Evolutionary conservation across 2,888 invertebrate genomes (phyloP), one percentile per base, ranked within the genome.

Genomic region (Macaria liturata): DNA sequence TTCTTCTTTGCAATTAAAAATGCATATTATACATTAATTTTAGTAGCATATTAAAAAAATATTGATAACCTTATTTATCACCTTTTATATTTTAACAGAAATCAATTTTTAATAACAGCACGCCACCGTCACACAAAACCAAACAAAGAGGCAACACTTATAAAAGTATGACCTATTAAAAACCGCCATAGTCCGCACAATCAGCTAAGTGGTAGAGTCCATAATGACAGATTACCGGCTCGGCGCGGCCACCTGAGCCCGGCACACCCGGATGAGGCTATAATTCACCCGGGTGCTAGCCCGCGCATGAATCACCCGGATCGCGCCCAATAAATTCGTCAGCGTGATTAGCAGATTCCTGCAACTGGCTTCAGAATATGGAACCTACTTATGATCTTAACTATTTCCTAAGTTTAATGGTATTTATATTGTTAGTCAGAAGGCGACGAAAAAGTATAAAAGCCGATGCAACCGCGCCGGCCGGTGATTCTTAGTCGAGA

Each of bases 291-390:
- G 64, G 54, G 54, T 39, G 51, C 48, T 45, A 48, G 57, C 50
- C 69, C 74, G 71, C 73, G 74, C 71, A 75, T 85, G 84, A 86
- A 78, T 86, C 84, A 82, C 80, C 76, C 76, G 78, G 82, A 81
- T 83, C 82, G 80, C 72, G 69, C 68, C 83, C 88, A 81, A 90
- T 90, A 90, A 90, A 90, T 90, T 90, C 89, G 75, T 90, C 89
- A 89, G 74, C 62, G 82, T 86, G 86, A 89, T 88, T 88, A 86
- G 81, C 75, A 67, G 65, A 49, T 47, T 32, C 45, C 8, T 9
- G 32, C 53, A 56, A 47, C 54, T 60, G 59, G 61, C 58, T 49
- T 59, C 37, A 59, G 62, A 61, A 55, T 69, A 61, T 70, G 76
- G 74, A 77, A 57, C 56, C 49, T 4, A 37, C 53, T 57, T 56